Percentiles rank a stretch among this genome's conserved stretches.
phyloP scores from a whole-genome alignment of 92 coral and sea anemone genomes.

The Umimayanthus kanabou region DNA sequence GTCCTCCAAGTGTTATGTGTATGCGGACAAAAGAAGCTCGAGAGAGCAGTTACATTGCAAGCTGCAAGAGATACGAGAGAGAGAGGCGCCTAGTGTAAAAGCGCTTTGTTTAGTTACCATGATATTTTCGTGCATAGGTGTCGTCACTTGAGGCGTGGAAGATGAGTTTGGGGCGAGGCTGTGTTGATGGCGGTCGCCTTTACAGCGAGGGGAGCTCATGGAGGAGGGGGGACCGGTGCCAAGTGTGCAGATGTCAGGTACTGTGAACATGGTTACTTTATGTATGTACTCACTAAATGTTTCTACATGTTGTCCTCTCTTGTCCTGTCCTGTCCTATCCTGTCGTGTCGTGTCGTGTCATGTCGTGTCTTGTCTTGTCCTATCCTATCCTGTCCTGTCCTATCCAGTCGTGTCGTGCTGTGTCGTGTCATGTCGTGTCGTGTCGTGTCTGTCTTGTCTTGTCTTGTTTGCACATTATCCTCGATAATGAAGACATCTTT shows the following conservation, averaged over 20 bases:
- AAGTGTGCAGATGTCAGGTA: constrained; percentile 35
- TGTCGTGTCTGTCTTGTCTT: no score
- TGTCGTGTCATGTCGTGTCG: no score
- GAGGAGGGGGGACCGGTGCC: constrained; percentile 13
- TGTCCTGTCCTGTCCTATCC: no score
- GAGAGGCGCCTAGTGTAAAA: neutral
- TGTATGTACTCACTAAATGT: no score
- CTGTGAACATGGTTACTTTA: neutral
- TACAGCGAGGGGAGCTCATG: constrained; percentile 39
- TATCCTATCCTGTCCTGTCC: no score
- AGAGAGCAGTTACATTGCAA: neutral
- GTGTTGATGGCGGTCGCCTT: constrained; percentile 15
- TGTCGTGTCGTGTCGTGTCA: no score
- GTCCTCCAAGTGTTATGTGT: no score
- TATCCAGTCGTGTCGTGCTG: no score
- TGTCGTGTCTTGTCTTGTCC: no score
- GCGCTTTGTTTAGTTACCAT: neutral
- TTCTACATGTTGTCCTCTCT: neutral
- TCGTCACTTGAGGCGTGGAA: constrained; percentile 43
- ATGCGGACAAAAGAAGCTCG: no score
- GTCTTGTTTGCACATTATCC: no score
- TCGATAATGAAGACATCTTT: no score
- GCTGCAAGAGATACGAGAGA: neutral
- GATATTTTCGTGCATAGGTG: neutral
- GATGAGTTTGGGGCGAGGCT: constrained; percentile 18